Evolutionary conservation across 2,888 invertebrate species (phyloP).

Genomic region (Diachrysia chrysitis): DNA sequence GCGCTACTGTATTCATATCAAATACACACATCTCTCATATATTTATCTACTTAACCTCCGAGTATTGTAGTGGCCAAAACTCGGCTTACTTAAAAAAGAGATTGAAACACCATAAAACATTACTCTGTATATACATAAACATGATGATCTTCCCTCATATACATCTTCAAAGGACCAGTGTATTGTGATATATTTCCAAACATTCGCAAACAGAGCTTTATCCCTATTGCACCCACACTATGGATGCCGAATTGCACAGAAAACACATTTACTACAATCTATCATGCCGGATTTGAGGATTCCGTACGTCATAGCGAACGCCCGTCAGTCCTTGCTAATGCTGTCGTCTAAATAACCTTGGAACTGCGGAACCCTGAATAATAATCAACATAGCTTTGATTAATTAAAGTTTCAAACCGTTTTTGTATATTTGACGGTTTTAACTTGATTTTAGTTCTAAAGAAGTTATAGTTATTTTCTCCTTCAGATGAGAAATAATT

Average conservation of each 20-base stretch:
- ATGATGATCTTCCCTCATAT: background rate
- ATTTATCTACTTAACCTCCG: too few species aligned
- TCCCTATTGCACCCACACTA: slow-evolving; percentile 41
- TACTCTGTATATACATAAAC: too few species aligned
- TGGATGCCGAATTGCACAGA: slow-evolving; percentile 56
- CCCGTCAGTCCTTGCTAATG: slow-evolving; percentile 45
- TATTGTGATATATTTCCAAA: slow-evolving; percentile 29
- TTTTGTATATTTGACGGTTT: background rate
- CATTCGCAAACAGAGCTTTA: slow-evolving; percentile 24
- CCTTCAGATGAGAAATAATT: too few species aligned
- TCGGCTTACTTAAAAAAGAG: too few species aligned
- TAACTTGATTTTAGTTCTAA: background rate
- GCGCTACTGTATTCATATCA: too few species aligned
- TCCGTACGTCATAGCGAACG: slow-evolving; percentile 56
- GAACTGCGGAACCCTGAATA: slow-evolving; percentile 32
- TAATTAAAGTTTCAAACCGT: slow-evolving; percentile 33
- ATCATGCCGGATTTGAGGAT: slow-evolving; percentile 64
- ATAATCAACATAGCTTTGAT: slow-evolving; percentile 46
- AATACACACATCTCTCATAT: too few species aligned
- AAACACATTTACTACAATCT: slow-evolving; percentile 61
- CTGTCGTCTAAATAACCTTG: slow-evolving; percentile 40
- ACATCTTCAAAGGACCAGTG: background rate
- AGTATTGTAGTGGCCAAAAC: too few species aligned
- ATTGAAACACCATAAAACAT: too few species aligned
- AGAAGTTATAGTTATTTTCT: too few species aligned